Conservation (phyloP, 2,797 vertebrate genomes). For the Phylloscopus collybita region DNA sequence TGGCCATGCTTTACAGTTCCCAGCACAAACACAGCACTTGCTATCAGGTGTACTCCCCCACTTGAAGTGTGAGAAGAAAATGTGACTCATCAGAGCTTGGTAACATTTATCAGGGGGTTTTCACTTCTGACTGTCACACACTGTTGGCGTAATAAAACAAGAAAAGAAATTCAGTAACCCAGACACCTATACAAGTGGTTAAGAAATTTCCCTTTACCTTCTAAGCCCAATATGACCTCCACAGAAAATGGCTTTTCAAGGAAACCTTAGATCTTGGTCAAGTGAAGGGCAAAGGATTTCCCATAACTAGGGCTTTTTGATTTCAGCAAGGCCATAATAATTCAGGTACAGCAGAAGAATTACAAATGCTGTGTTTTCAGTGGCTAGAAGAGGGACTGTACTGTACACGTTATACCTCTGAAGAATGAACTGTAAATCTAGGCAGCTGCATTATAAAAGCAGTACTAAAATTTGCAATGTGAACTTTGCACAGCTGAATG, state of each 20-base stretch:
- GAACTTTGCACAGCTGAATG: background rate
- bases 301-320: background rate
- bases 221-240: background rate
- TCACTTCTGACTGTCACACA: background rate
- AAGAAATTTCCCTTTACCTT: background rate
- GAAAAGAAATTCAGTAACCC: background rate
- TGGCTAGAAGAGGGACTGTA: background rate
- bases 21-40: background rate
- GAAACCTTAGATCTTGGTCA: background rate
- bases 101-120: background rate
- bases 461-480: background rate
- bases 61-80: background rate
- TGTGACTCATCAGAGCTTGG: slow-evolving; percentile 23
- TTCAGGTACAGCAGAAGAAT: background rate
- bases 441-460: background rate
- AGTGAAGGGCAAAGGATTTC: background rate
- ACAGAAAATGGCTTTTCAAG: background rate
- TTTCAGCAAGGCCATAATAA: background rate
- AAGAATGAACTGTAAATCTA: background rate
- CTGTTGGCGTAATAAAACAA: background rate
- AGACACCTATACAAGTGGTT: background rate
- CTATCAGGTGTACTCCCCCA: background rate
- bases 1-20: background rate
- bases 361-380: background rate
- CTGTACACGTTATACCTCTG: background rate